Conservation (phyloP, 2,797 vertebrate species). For the Centroberyx gerrardi region DNA sequence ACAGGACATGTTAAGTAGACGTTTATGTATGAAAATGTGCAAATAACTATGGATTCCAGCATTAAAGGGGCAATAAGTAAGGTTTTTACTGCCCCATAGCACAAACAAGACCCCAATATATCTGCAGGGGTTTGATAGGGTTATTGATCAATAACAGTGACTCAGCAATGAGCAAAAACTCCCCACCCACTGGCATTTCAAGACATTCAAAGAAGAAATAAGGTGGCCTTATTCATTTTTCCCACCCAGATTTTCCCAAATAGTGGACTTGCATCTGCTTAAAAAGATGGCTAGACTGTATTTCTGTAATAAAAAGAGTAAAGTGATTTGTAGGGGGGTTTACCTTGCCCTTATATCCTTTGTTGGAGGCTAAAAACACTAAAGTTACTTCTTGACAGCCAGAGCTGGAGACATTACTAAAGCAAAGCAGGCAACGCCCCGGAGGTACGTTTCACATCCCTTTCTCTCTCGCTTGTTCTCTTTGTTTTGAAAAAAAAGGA, state of each 20-base stretch:
- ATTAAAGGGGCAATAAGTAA: no score
- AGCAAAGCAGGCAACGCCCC: conserved; percentile 64
- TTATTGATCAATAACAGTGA: no score
- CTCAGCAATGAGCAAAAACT: no score
- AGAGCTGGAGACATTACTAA: conserved; percentile 65
- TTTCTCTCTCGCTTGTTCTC: conserved; percentile 41
- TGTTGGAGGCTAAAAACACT: conserved; percentile 42
- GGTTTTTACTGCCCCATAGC: no score
- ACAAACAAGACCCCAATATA: no score
- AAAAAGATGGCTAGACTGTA: no score
- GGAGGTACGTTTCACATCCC: conserved; percentile 59
- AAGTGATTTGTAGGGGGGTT: background rate
- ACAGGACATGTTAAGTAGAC: no score
- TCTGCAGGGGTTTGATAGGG: no score
- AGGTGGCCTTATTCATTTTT: background rate
- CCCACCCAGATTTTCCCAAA: background rate
- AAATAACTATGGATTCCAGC: no score
- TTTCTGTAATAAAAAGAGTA: conserved; percentile 2
- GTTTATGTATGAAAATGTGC: no score
- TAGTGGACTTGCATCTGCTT: background rate
- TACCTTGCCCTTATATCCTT: conserved; percentile 19
- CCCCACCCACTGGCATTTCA: no score
- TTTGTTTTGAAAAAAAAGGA: conserved; percentile 47
- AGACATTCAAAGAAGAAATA: no score
- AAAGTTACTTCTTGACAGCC: conserved; percentile 50